A percentile compares a stretch with the other conserved stretches of the same genome.
Evolutionary conservation across 2,888 invertebrate genomes (phyloP).

Genomic region (Loripinus fragilis): DNA sequence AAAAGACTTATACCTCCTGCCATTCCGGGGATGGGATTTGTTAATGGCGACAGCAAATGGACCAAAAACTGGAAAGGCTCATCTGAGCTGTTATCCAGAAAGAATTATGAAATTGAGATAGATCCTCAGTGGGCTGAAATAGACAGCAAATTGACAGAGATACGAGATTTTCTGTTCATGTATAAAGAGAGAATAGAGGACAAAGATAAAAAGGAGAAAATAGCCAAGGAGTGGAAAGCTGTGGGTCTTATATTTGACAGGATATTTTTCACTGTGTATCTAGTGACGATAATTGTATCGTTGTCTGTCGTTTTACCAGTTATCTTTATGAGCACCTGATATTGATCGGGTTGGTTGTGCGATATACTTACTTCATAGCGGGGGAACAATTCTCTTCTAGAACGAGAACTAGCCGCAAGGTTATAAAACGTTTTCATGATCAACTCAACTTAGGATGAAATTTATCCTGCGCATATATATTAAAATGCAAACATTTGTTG

Average conservation of each 20-base stretch:
- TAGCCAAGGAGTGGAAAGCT: constrained; percentile 81
- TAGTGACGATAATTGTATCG: constrained; percentile 77
- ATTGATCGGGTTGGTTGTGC: constrained; percentile 42
- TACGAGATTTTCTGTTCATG: constrained; percentile 70
- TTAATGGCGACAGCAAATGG: constrained; percentile 69
- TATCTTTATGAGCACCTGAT: constrained; percentile 64
- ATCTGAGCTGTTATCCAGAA: constrained; percentile 47
- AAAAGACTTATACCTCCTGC: constrained; percentile 52
- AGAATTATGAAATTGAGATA: constrained; percentile 58
- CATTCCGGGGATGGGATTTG: constrained; percentile 58
- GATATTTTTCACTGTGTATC: constrained; percentile 80
- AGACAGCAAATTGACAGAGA: constrained; percentile 69
- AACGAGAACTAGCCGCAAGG: no score
- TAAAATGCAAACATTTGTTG: no score
- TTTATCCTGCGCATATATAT: no score
- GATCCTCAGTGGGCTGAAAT: constrained; percentile 70
- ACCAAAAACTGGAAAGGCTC: constrained; percentile 67
- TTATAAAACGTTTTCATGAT: no score
- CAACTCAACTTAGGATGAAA: no score
- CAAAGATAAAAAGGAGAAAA: constrained; percentile 77
- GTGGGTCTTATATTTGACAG: constrained; percentile 81
- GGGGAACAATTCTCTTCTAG: not conserved
- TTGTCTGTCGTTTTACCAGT: constrained; percentile 76
- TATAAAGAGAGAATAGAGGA: constrained; percentile 76
- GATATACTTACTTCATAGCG: not conserved